These are phyloP conservation scores for Diarsia brunnea DNA, from an alignment of 2,888 invertebrate genomes.

Conservation along the genomic window DNA sequence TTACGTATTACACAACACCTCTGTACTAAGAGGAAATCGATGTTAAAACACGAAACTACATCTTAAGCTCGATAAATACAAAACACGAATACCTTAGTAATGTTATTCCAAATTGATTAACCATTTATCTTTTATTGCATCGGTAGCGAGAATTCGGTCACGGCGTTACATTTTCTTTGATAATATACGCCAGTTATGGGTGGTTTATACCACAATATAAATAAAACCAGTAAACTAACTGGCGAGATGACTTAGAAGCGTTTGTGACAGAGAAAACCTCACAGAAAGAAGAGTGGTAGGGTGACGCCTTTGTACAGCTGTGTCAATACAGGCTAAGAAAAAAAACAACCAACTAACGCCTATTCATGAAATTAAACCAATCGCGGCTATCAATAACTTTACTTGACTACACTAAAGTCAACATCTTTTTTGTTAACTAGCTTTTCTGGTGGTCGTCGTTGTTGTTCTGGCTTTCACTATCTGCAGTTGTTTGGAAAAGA, in stretches of 20 bases:
- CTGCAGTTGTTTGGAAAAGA: neutral
- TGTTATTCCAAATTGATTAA: slow-evolving; percentile 64
- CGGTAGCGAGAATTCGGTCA: slow-evolving; percentile 61
- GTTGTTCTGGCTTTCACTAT: neutral
- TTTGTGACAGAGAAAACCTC: no score
- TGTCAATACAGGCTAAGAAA: no score
- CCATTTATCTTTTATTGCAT: slow-evolving; percentile 62
- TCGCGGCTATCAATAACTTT: neutral
- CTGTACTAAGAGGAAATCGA: slow-evolving; percentile 36
- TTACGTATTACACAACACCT: slow-evolving; percentile 17
- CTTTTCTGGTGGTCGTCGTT: neutral
- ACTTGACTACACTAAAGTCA: neutral
- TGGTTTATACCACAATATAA: slow-evolving; percentile 31
- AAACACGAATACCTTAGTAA: slow-evolving; percentile 54
- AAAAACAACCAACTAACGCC: neutral
- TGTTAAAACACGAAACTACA: slow-evolving; percentile 51
- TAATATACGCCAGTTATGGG: slow-evolving; percentile 45
- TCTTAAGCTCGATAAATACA: slow-evolving; percentile 48
- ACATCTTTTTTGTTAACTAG: neutral
- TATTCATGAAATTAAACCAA: neutral
- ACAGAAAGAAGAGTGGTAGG: no score
- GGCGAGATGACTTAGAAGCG: no score
- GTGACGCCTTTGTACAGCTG: no score
- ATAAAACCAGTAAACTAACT: neutral
- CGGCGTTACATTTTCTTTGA: slow-evolving; percentile 53